These are phyloP conservation scores for Eustalomyia histrio DNA, from an alignment of 2,888 invertebrate genomes.

Conservation along the genomic window DNA sequence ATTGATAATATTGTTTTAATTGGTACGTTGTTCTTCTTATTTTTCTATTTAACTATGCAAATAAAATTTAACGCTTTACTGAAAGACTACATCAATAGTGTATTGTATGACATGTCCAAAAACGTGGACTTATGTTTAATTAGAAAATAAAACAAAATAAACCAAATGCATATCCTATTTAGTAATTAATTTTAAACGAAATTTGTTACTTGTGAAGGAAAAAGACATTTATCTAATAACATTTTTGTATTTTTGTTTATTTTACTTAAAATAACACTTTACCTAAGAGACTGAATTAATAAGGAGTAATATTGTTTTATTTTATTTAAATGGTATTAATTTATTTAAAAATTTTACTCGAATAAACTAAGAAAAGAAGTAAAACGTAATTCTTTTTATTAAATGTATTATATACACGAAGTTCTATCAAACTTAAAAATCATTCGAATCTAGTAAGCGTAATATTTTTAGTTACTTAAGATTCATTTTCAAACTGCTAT, in stretches of 20 bases:
- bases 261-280: slow-evolving; percentile 25
- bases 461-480: background rate
- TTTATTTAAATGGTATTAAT: slow-evolving; percentile 3
- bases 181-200: background rate
- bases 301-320: background rate
- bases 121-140: background rate
- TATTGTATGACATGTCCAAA: background rate
- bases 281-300: slow-evolving; percentile 20
- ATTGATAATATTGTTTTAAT: slow-evolving; percentile 16
- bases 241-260: slow-evolving; percentile 1
- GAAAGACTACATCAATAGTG: background rate
- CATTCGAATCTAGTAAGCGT: slow-evolving; percentile 18
- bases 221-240: slow-evolving; percentile 30
- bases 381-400: slow-evolving; percentile 2
- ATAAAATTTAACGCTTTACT: background rate
- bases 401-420: slow-evolving; percentile 26
- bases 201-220: background rate
- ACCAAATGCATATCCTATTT: background rate
- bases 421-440: slow-evolving; percentile 6
- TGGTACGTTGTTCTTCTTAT: slow-evolving; percentile 8
- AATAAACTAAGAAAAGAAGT: background rate
- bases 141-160: background rate
- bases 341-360: background rate
- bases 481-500: background rate
- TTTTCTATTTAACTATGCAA: slow-evolving; percentile 1